These are phyloP conservation scores for Campaea margaritaria DNA, from an alignment of 2,888 invertebrate genomes.

Conservation along the genomic window DNA sequence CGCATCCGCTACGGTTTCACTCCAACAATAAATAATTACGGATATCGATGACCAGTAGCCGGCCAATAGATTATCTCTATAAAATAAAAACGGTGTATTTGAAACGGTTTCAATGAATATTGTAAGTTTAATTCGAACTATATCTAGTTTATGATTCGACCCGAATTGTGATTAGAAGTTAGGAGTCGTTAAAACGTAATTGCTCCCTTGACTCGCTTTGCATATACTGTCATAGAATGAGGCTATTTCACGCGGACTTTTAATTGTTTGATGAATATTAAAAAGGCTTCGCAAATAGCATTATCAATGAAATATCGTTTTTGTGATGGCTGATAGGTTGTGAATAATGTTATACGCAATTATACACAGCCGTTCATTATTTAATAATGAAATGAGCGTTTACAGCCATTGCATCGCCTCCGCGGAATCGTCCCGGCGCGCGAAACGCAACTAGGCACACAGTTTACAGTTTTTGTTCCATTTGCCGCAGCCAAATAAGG, in stretches of 20 bases:
- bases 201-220: constrained; percentile 57
- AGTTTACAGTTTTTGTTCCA: constrained; percentile 59
- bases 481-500: constrained; percentile 70
- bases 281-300: constrained; percentile 61
- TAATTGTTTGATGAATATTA: constrained; percentile 73
- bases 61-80: constrained; percentile 57
- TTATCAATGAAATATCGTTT: constrained; percentile 62
- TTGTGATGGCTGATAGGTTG: constrained; percentile 51
- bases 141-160: constrained; percentile 52
- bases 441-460: constrained; percentile 42
- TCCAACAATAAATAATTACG: constrained; percentile 81
- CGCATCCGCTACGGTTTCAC: constrained; percentile 77
- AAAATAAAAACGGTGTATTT: constrained; percentile 56
- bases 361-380: constrained; percentile 64
- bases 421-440: constrained; percentile 26
- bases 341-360: constrained; percentile 63
- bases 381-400: constrained; percentile 61
- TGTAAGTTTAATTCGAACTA: constrained; percentile 49
- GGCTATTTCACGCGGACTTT: constrained; percentile 62
- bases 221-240: constrained; percentile 61
- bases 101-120: constrained; percentile 47
- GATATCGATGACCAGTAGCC: constrained; percentile 71
- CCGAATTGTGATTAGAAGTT: constrained; percentile 58
- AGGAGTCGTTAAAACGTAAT: constrained; percentile 62
- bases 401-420: constrained; percentile 42